Evolutionary conservation across 2,888 invertebrate genomes (phyloP), one percentile per base, ranked within the genome.

Genomic region (Heliconius charithonia): DNA sequence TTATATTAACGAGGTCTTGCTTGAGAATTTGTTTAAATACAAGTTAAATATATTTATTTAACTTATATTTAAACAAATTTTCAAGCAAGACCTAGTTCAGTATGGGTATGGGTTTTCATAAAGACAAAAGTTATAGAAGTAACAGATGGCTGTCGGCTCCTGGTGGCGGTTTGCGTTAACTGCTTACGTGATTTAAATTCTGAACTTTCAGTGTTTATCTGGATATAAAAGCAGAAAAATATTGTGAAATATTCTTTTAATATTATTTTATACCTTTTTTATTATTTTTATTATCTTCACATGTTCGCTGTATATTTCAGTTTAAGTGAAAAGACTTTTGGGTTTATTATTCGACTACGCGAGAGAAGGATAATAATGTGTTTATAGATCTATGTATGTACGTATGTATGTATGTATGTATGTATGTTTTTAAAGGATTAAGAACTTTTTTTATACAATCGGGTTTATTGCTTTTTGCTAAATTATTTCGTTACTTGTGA

Each of bases 121-220:
- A 59, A 59, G 59, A 69, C 59, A 22, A 59, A 69, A 76, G 56
- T 76, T 76, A 76, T 67, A 56, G 19, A 29, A 41, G 76, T 76
- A 76, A 76, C 76, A 76, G 76, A 69, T 76, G 76, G 76, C 69
- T 37, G 59, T 69, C 56, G 76, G 59, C 27, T 76, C 69, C 69
- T 76, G 69, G 76, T 59, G 67, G 76, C 67, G 59, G 69, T 69
- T 56, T 69, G 59, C 41, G 76, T 69, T 41, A 67, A 67, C 75
- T 76, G 67, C 75, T 67, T 67, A 76, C 76, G 67, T 76, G 76
- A 69, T 76, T 69, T 69, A 76, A 76, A 76, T 76, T 76, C 67
- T 59, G 56, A 76, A 59, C 69, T 59, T 69, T 76, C 67, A 74
- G 62, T 74, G 41, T 74, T 29, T 41, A 22, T 27, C 59, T 72